Percentiles rank a stretch among this genome's conserved stretches.
Evolutionary conservation across 2,888 invertebrate genomes (phyloP).

Genomic region (Camponotus fellah): DNA sequence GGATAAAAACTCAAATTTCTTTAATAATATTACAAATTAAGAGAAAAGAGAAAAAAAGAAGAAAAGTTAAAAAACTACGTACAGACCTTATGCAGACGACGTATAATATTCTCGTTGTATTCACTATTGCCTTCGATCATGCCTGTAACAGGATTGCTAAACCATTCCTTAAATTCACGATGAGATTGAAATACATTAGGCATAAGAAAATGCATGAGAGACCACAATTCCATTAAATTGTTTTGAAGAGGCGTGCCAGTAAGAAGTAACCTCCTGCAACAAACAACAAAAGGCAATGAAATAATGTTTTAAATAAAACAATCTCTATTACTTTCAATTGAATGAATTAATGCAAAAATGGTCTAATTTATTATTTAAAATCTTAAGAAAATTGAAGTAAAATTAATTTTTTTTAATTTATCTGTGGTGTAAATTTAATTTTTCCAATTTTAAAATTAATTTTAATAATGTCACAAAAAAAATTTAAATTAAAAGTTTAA

Average conservation of each 20-base stretch:
- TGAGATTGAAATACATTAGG: constrained; percentile 98
- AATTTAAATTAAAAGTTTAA: too few relatives aligned
- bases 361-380: background rate
- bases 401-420: background rate
- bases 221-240: constrained; percentile 98
- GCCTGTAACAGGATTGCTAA: constrained; percentile 98
- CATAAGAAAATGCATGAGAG: constrained; percentile 99
- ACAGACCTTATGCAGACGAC: constrained; percentile 94
- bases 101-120: constrained; percentile 96
- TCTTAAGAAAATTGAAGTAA: background rate
- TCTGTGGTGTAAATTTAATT: background rate
- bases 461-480: background rate
- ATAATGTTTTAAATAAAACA: background rate
- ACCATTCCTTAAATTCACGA: constrained; percentile 99
- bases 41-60: constrained; percentile 15
- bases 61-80: constrained; percentile 81
- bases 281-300: constrained; percentile 30
- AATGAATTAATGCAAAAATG: background rate
- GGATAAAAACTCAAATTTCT: background rate
- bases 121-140: constrained; percentile 98
- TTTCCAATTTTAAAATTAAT: background rate
- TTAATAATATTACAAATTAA: background rate
- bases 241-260: constrained; percentile 99
- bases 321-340: background rate
- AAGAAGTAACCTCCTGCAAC: constrained; percentile 92